phyloP scores from a whole-genome alignment of 1,140 invertebrate species.

The Goniozus legneri region DNA sequence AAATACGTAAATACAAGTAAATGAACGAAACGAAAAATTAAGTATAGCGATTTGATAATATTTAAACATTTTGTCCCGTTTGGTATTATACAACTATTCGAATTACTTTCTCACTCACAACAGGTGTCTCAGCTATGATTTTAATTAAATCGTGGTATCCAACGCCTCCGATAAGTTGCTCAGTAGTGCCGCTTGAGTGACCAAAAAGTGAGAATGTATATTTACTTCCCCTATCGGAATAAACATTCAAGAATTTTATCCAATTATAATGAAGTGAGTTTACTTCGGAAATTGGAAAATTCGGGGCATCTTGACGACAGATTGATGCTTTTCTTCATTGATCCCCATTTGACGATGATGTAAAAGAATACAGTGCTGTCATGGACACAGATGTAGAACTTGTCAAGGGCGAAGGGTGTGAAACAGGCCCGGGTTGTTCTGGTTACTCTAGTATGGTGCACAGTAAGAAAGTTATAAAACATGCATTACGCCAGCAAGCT shows the following conservation, averaged over 20 bases:
- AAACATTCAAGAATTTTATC: not conserved
- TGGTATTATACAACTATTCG: not conserved
- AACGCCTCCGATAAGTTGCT: not conserved
- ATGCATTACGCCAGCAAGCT: conserved; percentile 73
- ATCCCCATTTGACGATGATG: no score
- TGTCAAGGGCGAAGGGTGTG: conserved; percentile 39
- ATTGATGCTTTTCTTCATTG: not conserved
- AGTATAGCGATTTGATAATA: not conserved
- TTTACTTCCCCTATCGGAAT: not conserved
- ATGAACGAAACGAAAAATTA: not conserved
- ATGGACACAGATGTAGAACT: conserved; percentile 31
- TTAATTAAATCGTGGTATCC: not conserved
- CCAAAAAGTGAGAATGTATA: not conserved
- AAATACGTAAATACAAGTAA: not conserved
- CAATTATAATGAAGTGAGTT: not conserved
- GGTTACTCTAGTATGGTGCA: conserved; percentile 51
- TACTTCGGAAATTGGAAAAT: not conserved
- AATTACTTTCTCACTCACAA: no score
- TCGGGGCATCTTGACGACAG: not conserved
- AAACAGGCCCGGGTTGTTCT: conserved; percentile 40
- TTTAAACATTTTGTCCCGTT: not conserved
- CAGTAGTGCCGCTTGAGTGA: not conserved
- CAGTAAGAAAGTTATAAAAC: conserved; percentile 65
- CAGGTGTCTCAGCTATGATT: not conserved
- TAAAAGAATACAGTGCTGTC: conserved; percentile 7